Evolutionary conservation across 2,113 vertebrate species (phyloP), one percentile per base, ranked within the genome.

Genomic region (Ailuropoda melanoleuca): DNA sequence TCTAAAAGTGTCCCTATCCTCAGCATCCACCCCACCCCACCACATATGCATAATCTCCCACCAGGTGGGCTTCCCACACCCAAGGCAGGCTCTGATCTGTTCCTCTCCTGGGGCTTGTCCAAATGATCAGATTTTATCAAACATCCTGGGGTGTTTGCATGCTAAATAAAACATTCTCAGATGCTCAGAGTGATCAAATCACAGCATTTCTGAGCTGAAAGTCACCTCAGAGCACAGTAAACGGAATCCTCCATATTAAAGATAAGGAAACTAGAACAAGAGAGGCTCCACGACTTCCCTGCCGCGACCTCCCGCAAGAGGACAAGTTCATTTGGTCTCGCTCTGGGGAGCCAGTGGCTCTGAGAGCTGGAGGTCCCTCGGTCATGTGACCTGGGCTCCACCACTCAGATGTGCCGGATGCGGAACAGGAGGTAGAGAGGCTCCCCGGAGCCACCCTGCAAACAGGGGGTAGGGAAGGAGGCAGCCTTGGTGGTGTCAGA

Each of bases 121-220:
- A 97, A 97, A 80, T 91, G 90, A 97, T 97, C 75, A 98, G 96
- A 94, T 97, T 93, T 96, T 97, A 97, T 96, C 96, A 96, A 98
- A 97, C 85, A 96, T 97, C 98, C 96, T 95, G 96, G 96, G 85
- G 82, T 93, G 97, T 88, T 64, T 10, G 17, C 88, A 34, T 85
- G 88, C 97, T 97, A 97, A 97, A 95, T 90, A 92, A 95, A 97
- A 96, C 95, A 95, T 91, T 88, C 60, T 96, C 96, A 96, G 93
- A 97, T 96, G 95, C 85, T 90, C 64, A 96, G 93, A 95, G 88
- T 97, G 68, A 97, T 46, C 93, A 89, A 92, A 97, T 74, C 62
- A 80, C 13, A 93, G 89, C 50, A 62, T 90, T 88, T 97, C 75
- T 17, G 53, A 88, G 39, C 70, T 84, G 62, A 75, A 96, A 93